Conservation (phyloP, 2,113 vertebrate species). For the Procavia capensis region DNA sequence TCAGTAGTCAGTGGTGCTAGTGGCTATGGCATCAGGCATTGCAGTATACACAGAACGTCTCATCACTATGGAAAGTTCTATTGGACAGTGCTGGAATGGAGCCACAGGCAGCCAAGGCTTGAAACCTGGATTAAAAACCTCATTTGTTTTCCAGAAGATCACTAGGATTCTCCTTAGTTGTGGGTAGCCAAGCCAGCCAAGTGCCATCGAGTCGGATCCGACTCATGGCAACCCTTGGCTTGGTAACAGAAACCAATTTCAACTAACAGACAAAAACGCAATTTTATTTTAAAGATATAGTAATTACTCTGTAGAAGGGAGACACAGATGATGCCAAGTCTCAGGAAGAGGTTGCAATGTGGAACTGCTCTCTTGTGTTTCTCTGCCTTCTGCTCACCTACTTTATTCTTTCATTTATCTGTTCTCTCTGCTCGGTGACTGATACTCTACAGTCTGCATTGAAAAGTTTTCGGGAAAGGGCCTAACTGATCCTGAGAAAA, state of each 20-base stretch:
- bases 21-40: not conserved
- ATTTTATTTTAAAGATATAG: not conserved
- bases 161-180: not conserved
- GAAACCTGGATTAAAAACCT: not conserved
- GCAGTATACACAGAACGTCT: not conserved
- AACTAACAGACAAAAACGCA: not conserved
- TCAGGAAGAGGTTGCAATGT: accelerated
- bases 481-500: not conserved
- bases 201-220: too few relatives aligned
- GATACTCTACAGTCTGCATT: not conserved
- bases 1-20: too few relatives aligned
- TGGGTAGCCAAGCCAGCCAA: too few relatives aligned
- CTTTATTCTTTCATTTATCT: not conserved
- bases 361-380: accelerated
- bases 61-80: not conserved
- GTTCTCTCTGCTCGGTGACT: not conserved
- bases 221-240: too few relatives aligned
- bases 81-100: not conserved
- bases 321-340: not conserved
- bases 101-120: not conserved
- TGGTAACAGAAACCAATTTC: not conserved
- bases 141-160: not conserved
- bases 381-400: not conserved
- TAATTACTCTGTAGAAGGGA: not conserved
- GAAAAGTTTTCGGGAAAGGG: not conserved